These are phyloP conservation scores for Sorex maritimensis DNA, from an alignment of 2,797 vertebrate species.

Conservation along the genomic window DNA sequence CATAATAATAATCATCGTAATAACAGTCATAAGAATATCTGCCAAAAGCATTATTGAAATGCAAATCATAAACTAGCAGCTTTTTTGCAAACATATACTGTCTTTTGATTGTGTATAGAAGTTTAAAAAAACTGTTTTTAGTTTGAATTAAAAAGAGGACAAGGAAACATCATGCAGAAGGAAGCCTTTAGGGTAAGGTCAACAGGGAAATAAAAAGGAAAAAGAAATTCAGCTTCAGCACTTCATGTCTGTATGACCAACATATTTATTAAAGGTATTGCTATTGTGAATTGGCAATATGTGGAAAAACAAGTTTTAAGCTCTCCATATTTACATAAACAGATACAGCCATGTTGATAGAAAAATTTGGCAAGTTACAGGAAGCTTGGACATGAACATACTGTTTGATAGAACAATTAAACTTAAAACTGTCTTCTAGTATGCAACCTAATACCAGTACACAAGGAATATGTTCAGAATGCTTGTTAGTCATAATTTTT, in stretches of 20 bases:
- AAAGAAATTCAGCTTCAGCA: not conserved
- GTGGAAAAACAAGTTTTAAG: constrained; percentile 21
- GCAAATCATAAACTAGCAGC: not conserved
- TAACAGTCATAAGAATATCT: not conserved
- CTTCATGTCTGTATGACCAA: not conserved
- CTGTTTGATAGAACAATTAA: not conserved
- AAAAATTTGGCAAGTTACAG: not conserved
- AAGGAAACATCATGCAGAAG: not conserved
- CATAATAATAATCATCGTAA: not conserved
- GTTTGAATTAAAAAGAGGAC: not conserved
- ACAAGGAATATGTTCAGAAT: not conserved
- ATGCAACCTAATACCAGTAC: not conserved
- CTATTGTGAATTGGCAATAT: not conserved
- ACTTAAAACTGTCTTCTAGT: constrained; percentile 12
- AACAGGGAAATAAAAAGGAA: not conserved
- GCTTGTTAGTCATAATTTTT: not conserved
- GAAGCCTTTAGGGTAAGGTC: not conserved
- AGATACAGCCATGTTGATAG: not conserved
- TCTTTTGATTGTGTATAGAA: not conserved
- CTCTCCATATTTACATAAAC: not conserved
- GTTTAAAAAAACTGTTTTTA: constrained; percentile 10
- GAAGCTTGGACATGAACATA: not conserved
- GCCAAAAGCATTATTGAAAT: not conserved
- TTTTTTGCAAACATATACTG: not conserved
- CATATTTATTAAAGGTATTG: not conserved